Base-by-base conservation (phyloP, 2,797 vertebrate genomes). In the Catostomus latipinnis region DNA sequence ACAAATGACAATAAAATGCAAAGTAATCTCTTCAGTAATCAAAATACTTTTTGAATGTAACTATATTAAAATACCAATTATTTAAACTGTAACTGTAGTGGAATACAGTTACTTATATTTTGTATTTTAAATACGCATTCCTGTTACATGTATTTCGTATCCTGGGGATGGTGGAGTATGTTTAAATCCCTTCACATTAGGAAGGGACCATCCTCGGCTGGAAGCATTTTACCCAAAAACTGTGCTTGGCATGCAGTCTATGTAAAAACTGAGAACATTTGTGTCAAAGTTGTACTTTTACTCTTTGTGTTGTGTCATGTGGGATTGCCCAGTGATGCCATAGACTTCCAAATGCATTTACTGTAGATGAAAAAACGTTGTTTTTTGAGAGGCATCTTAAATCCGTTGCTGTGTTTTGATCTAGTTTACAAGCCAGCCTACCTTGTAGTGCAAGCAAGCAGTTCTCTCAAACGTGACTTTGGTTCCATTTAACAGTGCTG, bases 381-480 rank as follows among this genome's bases (percentile, higher is more conserved):
- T 66, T 65, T 22, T 34, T 43, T 1, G 11, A 69, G 14, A 72
- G 12, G 22, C 58, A 14, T 76, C 18, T 46, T 72, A 66, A 76
- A 82, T 52, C 66, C 67, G 18, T 45, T 5, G 7, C 52, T 16
- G 71, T 65, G 67, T 71, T 72, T 60, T 58, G 54, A 22, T 68
- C 56, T 45, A 43, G 58, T 52, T 63, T 16, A 76, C 60, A 73
- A 57, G 22, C 34, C 13, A 13, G 57, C 46, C n/a, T 66, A 57
- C 14, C 52, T 63, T 72, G 43, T 65, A 43, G 16, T 22, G 61
- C 71, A 71, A 58, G 53, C 8, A 16, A 72, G 45, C 49, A 0
- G 18, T 71, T 45, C 14, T 75, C 52, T 8, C 45, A 22, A 46
- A 80, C 22, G 46, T 68, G 78, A 74, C 65, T 81, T 69, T 54